Evolutionary conservation across 1,140 invertebrate genomes (phyloP).

Genomic region (Microvelia longipes): DNA sequence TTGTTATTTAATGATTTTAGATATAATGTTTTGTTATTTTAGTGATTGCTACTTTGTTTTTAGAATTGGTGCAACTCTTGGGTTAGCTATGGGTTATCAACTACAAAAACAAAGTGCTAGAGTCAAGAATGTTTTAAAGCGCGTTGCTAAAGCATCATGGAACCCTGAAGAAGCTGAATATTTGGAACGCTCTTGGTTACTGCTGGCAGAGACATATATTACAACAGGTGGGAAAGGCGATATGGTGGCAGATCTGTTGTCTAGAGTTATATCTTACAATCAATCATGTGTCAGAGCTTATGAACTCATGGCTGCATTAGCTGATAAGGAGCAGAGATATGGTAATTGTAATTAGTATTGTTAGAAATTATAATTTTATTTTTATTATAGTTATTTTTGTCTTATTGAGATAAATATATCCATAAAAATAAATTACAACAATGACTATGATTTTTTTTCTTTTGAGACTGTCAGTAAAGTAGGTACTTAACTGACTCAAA

Average conservation of each 20-base stretch:
- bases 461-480: too few relatives aligned
- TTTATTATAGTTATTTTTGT: constrained; percentile 1
- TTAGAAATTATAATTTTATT: neutral
- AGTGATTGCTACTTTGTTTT: neutral
- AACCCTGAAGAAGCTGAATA: constrained; percentile 90
- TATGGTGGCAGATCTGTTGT: constrained; percentile 58
- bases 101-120: constrained; percentile 70
- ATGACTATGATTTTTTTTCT: too few relatives aligned
- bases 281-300: constrained; percentile 80
- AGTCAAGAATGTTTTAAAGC: constrained; percentile 82
- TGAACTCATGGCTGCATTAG: constrained; percentile 71
- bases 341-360: constrained; percentile 29
- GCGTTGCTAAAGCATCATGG: constrained; percentile 74
- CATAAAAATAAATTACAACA: too few relatives aligned
- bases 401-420: too few relatives aligned
- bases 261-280: constrained; percentile 70
- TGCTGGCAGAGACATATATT: constrained; percentile 82
- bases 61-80: constrained; percentile 67
- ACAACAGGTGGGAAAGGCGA: constrained; percentile 74
- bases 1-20: too few relatives aligned
- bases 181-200: constrained; percentile 78
- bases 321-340: constrained; percentile 86
- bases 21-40: too few relatives aligned
- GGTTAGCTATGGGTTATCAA: constrained; percentile 61
- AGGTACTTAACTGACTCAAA: too few relatives aligned